Evolutionary conservation across 2,888 invertebrate species (phyloP).

Genomic region (Amiota mariae): DNA sequence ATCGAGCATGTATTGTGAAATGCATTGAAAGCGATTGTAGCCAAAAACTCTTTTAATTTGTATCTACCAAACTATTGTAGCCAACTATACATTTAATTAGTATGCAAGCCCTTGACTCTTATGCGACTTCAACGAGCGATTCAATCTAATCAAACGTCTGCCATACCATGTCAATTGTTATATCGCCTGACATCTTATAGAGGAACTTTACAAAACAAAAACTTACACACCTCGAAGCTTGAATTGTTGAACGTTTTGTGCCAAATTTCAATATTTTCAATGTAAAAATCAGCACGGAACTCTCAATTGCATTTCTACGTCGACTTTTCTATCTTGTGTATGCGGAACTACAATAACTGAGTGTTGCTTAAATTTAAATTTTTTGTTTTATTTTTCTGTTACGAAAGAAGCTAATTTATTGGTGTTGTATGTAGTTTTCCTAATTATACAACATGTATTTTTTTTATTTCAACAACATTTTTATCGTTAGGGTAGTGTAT

Average conservation of each 20-base stretch:
- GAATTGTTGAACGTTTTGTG: conserved; percentile 57
- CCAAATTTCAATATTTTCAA: conserved; percentile 59
- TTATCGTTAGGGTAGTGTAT: too few species aligned
- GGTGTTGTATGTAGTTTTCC: too few species aligned
- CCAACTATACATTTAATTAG: conserved; percentile 46
- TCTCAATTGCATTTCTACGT: conserved; percentile 48
- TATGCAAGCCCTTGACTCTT: conserved; percentile 59
- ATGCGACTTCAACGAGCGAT: conserved; percentile 45
- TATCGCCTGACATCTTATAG: background rate
- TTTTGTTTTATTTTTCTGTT: conserved; percentile 39
- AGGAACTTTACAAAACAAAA: background rate
- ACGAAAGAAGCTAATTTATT: too few species aligned
- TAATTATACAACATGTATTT: too few species aligned
- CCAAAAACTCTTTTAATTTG: conserved; percentile 5
- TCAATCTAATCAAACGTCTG: background rate
- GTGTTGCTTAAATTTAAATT: too few species aligned
- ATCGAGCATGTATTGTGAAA: conserved; percentile 12
- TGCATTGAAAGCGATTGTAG: conserved; percentile 35
- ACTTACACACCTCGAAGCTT: background rate
- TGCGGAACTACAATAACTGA: conserved; percentile 26
- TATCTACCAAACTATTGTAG: background rate
- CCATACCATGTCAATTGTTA: conserved; percentile 8
- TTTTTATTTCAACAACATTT: too few species aligned
- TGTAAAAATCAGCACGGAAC: conserved; percentile 67
- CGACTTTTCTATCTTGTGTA: background rate